A percentile compares a stretch with the other conserved stretches of the same genome.
Conservation (phyloP, 1,140 invertebrate species). For the Temnothorax longispinosus region DNA sequence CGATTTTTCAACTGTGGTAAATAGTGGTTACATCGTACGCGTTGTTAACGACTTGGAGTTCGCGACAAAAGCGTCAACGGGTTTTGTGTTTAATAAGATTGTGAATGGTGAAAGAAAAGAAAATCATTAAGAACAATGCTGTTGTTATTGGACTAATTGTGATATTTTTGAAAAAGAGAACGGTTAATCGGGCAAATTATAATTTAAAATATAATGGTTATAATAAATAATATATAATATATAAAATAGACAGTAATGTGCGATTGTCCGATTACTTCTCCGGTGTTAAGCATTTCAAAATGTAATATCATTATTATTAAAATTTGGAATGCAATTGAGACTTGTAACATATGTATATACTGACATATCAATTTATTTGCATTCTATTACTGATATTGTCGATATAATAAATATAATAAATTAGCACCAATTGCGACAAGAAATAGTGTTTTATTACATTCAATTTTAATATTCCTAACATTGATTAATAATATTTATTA, state of each 20-base stretch:
- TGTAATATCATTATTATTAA: neutral
- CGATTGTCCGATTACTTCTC: neutral
- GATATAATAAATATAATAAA: too few species aligned
- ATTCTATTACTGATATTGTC: neutral
- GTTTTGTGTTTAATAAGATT: conserved; percentile 6
- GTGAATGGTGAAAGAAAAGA: neutral
- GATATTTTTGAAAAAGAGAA: conserved; percentile 4
- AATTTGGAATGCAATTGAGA: neutral
- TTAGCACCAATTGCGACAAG: neutral
- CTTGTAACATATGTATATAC: neutral
- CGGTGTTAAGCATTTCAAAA: neutral
- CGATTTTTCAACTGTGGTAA: neutral
- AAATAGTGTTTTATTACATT: conserved; percentile 1
- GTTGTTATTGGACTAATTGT: neutral
- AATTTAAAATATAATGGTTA: neutral
- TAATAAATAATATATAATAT: neutral
- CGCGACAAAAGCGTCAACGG: neutral
- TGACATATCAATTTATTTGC: neutral
- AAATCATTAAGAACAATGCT: neutral
- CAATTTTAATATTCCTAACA: neutral
- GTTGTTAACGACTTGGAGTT: neutral
- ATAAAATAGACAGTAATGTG: neutral
- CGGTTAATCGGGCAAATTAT: neutral
- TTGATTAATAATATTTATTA: neutral
- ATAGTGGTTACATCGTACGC: neutral